Evolutionary conservation across 2,797 vertebrate species (phyloP), one percentile per base, ranked within the genome.

Genomic region (Fundulus diaphanus): DNA sequence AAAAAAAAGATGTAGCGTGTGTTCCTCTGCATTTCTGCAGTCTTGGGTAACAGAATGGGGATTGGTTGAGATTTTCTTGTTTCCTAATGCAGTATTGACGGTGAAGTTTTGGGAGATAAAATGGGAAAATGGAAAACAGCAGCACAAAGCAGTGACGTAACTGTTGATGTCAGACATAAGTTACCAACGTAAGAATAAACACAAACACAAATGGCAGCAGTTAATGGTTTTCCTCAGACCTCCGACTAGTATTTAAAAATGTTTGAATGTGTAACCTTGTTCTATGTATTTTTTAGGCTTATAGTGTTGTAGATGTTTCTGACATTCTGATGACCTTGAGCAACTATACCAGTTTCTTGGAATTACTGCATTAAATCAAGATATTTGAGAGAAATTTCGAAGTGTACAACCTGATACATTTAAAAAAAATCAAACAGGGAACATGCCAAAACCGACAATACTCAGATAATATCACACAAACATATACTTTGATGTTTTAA

Each of bases 1-100:
- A 35, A 77, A 12, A 35, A 56, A 35, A 22, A 61, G 18, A 8
- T 35, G 31, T 22, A 3, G 8, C 57, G 22, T 61, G 35, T 61
- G 31, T 61, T 61, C 31, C 57, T 35, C 35, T 35, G 20, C 7
- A 61, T 22, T 20, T 29, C 18, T 61, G 31, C 31, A 37, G 11
- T 1, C 9, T 37, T 16, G 54, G 72, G 73, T 70, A 85, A 84
- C 70, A 82, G 70, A 82, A 82, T 35, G 33, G 56, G 56, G 73
- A 37, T 70, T 82, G 85, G 87, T 81, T 85, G 80, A 87, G 77
- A 88, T 83, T 84, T 73, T 88, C 70, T 76, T 54, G 71, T 76
- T 87, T 80, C 84, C 84, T 87, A 84, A 82, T 31, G 59, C 11
- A 0, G 12, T 29, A 63, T 77, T 85, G 65, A 61, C 61, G 35